Conservation (phyloP, 2,113 vertebrate genomes). For the Eupsittula cactorum region DNA sequence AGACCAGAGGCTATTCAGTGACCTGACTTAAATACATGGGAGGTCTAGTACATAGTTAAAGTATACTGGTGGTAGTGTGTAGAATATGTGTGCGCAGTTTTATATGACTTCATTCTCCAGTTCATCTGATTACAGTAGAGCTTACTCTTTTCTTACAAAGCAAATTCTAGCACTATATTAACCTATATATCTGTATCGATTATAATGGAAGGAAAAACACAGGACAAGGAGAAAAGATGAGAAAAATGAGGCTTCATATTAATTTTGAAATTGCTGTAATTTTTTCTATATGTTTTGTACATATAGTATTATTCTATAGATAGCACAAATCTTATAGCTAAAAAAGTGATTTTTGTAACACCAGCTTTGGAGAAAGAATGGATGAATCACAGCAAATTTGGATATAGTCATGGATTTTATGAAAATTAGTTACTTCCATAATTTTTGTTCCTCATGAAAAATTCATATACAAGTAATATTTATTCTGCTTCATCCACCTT, state of each 20-base stretch:
- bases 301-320: not conserved
- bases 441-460: conserved; percentile 17
- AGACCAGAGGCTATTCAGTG: not conserved
- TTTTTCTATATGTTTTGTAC: not conserved
- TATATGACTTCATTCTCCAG: not conserved
- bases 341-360: not conserved
- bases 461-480: not conserved
- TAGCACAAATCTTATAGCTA: not conserved
- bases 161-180: not conserved
- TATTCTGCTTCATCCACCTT: conserved; percentile 1
- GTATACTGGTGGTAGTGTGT: not conserved
- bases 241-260: not conserved
- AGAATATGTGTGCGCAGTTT: not conserved
- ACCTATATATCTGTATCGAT: not conserved
- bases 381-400: not conserved
- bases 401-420: not conserved
- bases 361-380: not conserved
- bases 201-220: not conserved
- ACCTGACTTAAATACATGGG: not conserved
- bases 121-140: not conserved
- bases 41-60: not conserved
- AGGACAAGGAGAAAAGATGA: not conserved
- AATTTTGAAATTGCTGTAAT: not conserved
- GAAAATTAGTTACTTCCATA: not conserved
- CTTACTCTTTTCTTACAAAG: not conserved